Evolutionary conservation across 2,888 invertebrate species (phyloP).

Genomic region (Drosophila meridiana): DNA sequence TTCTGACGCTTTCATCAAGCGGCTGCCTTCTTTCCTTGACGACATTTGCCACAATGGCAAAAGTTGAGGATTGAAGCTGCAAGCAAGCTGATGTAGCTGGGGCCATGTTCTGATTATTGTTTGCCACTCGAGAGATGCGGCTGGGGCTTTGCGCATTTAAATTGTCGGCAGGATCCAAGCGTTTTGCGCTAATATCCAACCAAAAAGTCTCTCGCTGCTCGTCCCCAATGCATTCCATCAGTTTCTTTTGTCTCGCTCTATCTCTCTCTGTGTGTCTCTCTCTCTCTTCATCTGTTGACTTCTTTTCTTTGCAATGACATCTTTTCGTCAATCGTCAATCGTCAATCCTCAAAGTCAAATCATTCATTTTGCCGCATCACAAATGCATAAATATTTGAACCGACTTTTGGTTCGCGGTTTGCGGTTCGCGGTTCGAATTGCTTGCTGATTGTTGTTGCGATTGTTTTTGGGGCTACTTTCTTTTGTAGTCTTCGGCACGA

Average conservation of each 20-base stretch:
- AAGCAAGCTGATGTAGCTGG: conserved; percentile 2
- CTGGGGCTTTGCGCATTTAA: conserved; percentile 66
- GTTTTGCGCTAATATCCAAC: conserved; percentile 79
- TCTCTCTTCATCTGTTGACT: not conserved
- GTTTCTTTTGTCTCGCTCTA: conserved; percentile 9
- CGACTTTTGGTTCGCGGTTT: conserved; percentile 37
- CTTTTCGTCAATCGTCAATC: conserved; percentile 77
- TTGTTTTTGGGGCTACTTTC: conserved; percentile 48
- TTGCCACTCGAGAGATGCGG: conserved; percentile 64
- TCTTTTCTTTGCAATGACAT: conserved; percentile 69
- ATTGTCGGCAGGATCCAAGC: conserved; percentile 82
- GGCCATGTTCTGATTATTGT: conserved; percentile 75
- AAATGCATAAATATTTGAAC: conserved; percentile 80
- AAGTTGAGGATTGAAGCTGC: conserved; percentile 15
- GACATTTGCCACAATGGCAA: conserved; percentile 71
- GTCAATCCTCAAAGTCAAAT: conserved; percentile 84
- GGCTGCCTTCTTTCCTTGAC: conserved; percentile 43
- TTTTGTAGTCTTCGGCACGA: conserved; percentile 18
- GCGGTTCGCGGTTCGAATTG: conserved; percentile 63
- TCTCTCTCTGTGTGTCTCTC: conserved; percentile 12
- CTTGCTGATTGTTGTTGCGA: conserved; percentile 73
- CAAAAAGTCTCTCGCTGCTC: conserved; percentile 54
- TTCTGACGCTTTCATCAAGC: conserved; percentile 84
- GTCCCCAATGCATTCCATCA: conserved; percentile 71
- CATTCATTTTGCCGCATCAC: conserved; percentile 84